Evolutionary conservation across 2,113 vertebrate species (phyloP).

Genomic region (Diphyllodes magnificus): DNA sequence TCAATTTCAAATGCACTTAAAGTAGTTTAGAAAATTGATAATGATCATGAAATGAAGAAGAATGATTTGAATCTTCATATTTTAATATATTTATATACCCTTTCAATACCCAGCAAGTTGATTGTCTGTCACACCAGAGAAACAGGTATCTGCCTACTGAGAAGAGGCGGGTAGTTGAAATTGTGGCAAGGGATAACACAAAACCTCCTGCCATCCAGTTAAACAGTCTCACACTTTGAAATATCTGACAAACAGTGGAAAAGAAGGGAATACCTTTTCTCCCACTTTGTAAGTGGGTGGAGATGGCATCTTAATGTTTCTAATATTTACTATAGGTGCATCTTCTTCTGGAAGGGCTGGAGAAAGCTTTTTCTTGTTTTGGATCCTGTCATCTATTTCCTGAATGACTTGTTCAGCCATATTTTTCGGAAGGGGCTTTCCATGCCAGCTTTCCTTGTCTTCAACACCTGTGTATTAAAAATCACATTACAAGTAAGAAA

Average conservation of each 20-base stretch:
- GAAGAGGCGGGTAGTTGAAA: background rate
- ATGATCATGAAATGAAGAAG: background rate
- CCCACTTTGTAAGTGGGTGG: conserved; percentile 88
- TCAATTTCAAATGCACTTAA: background rate
- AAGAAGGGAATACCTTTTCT: conserved; percentile 81
- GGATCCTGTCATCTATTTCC: conserved; percentile 84
- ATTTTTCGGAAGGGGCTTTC: conserved; percentile 89
- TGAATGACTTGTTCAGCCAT: conserved; percentile 86
- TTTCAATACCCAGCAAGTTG: background rate
- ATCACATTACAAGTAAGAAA: background rate
- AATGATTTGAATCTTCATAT: background rate
- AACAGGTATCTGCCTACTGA: background rate
- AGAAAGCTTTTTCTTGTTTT: conserved; percentile 87
- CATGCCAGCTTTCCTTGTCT: conserved; percentile 93
- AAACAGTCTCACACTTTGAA: background rate
- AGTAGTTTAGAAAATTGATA: background rate
- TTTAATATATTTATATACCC: background rate
- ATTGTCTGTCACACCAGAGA: background rate
- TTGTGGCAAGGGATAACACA: background rate
- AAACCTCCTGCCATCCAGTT: background rate
- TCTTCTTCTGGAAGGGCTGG: conserved; percentile 84
- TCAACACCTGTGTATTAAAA: conserved; percentile 77
- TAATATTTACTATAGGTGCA: conserved; percentile 80
- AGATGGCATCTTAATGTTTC: conserved; percentile 87
- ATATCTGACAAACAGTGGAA: background rate